A percentile compares a stretch with the other conserved stretches of the same genome.
These are phyloP conservation scores for Podiceps cristatus DNA, from an alignment of 2,113 vertebrate species.

Conservation along the genomic window DNA sequence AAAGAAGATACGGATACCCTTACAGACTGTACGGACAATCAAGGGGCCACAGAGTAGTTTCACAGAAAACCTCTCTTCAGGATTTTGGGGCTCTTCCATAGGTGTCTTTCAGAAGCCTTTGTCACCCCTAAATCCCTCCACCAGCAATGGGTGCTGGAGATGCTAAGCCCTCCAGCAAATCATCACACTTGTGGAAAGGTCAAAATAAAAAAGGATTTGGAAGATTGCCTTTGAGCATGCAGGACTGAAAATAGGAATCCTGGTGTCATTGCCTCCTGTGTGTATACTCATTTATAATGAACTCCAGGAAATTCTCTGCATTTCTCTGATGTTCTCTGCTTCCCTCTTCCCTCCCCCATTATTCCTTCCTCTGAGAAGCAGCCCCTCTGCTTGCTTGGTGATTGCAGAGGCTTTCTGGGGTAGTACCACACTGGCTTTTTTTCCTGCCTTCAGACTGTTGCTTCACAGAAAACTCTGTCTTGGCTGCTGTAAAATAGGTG, in stretches of 20 bases:
- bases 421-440: background rate
- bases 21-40: background rate
- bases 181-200: background rate
- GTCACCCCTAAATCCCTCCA: background rate
- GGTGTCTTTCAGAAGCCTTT: background rate
- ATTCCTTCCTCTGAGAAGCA: background rate
- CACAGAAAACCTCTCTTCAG: background rate
- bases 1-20: background rate
- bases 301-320: background rate
- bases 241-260: background rate
- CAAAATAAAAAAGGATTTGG: background rate
- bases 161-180: background rate
- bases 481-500: background rate
- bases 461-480: background rate
- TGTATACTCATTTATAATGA: background rate
- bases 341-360: background rate
- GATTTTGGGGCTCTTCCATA: background rate
- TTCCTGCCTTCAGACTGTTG: background rate
- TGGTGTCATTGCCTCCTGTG: background rate
- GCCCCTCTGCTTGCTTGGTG: background rate
- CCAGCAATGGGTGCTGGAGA: background rate
- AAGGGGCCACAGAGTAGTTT: background rate
- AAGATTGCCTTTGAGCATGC: background rate
- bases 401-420: background rate
- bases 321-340: background rate